phyloP scores from a whole-genome alignment of 2,888 invertebrate genomes.

The Coelogynopora nodosa region DNA sequence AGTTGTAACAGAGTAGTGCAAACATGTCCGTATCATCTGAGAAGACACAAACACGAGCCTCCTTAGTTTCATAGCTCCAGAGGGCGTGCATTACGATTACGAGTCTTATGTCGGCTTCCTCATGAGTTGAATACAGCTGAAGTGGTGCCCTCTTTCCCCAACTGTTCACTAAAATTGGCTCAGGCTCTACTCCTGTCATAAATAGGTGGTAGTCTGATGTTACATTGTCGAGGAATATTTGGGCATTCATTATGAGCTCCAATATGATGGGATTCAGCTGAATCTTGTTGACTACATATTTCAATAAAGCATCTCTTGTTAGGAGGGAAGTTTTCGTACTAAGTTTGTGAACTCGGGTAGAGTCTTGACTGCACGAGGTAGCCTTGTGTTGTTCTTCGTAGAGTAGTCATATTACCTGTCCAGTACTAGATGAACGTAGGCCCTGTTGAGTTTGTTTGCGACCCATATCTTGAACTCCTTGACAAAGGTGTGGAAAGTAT shows the following conservation, averaged over 20 bases:
- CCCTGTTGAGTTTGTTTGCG: slow-evolving; percentile 16
- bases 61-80: background rate
- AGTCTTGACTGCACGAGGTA: background rate
- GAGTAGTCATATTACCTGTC: slow-evolving; percentile 6
- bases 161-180: background rate
- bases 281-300: background rate
- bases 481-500: slow-evolving; percentile 27
- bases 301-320: slow-evolving; percentile 19
- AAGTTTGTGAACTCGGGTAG: slow-evolving; percentile 19
- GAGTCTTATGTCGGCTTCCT: slow-evolving; percentile 26
- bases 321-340: background rate
- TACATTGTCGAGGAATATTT: slow-evolving; percentile 14
- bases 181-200: slow-evolving; percentile 5
- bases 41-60: slow-evolving; percentile 39
- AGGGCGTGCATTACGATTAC: slow-evolving; percentile 35
- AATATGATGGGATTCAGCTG: background rate
- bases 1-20: slow-evolving; percentile 40
- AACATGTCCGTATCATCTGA: slow-evolving; percentile 41
- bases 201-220: slow-evolving; percentile 28
- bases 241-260: background rate
- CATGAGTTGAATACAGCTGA: slow-evolving; percentile 9
- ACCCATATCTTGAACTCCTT: slow-evolving; percentile 2
- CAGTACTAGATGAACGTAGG: background rate
- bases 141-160: background rate
- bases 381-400: slow-evolving; percentile 6